A percentile compares a stretch with the other conserved stretches of the same genome.
Conservation (phyloP, 2,888 invertebrate species). For the Orthosia incerta region DNA sequence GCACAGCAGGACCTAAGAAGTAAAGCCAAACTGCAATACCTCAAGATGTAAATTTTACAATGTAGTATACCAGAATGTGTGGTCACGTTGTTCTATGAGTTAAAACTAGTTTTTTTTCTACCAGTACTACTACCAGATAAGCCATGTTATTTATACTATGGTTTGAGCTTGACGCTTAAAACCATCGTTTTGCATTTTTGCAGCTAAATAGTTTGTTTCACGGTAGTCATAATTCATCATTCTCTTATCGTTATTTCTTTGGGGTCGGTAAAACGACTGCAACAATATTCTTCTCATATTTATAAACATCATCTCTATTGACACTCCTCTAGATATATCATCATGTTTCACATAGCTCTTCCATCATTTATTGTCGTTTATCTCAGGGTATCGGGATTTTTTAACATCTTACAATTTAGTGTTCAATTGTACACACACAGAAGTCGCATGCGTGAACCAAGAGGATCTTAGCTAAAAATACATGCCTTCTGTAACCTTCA, state of each 20-base stretch:
- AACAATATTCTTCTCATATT: neutral
- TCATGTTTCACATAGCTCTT: neutral
- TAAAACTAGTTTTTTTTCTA: neutral
- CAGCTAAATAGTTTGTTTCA: neutral
- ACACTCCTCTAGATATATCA: neutral
- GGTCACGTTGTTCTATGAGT: conserved; percentile 6
- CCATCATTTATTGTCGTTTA: neutral
- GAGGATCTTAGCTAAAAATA: neutral
- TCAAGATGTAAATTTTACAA: neutral
- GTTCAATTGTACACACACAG: neutral
- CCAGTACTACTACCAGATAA: neutral
- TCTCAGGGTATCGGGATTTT: neutral
- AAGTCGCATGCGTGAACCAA: neutral
- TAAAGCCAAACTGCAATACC: neutral
- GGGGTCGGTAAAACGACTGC: neutral
- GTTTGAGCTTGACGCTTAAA: neutral
- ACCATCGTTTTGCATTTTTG: neutral
- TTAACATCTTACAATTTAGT: neutral
- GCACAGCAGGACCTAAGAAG: neutral
- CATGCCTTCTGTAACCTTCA: conserved; percentile 30
- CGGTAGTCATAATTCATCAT: neutral
- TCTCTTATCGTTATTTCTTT: neutral
- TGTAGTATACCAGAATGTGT: neutral
- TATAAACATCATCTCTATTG: neutral
- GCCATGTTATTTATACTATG: neutral